Conservation (phyloP, 2,797 vertebrate species). For the Rhinatrema bivittatum region DNA sequence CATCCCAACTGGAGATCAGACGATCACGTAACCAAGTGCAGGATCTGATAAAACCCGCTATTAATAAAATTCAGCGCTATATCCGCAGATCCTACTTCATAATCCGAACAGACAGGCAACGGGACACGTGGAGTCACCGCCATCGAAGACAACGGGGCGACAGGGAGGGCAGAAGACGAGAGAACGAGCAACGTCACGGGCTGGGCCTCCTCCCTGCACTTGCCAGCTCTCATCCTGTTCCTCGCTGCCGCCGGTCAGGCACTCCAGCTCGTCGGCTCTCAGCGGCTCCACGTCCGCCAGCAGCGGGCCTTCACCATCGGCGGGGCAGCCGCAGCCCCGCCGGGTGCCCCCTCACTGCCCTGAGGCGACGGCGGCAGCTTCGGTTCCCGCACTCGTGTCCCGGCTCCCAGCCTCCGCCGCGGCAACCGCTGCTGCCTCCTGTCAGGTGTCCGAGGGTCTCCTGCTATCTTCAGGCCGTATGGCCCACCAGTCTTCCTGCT, state of each 20-base stretch:
- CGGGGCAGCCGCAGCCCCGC: slow-evolving; percentile 50
- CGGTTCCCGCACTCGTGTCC: slow-evolving; percentile 46
- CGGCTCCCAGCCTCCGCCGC: slow-evolving; percentile 24
- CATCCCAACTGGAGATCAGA: too few relatives aligned
- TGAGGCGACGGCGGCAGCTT: slow-evolving; percentile 38
- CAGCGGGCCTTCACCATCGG: slow-evolving; percentile 51
- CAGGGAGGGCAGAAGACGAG: too few relatives aligned
- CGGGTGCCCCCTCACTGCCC: slow-evolving; percentile 11
- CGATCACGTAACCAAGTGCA: too few relatives aligned
- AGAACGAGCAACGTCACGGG: too few relatives aligned
- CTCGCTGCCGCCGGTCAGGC: slow-evolving; percentile 61
- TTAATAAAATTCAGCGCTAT: too few relatives aligned
- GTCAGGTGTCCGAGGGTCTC: slow-evolving; percentile 15
- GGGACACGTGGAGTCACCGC: too few relatives aligned
- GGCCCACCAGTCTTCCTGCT: too few relatives aligned
- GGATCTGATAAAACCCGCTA: too few relatives aligned
- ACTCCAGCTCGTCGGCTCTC: slow-evolving; percentile 84
- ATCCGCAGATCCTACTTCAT: too few relatives aligned
- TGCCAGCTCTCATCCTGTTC: slow-evolving; percentile 92
- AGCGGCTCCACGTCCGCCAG: slow-evolving; percentile 84
- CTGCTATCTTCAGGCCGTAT: too few relatives aligned
- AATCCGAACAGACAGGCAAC: too few relatives aligned
- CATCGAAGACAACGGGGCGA: too few relatives aligned
- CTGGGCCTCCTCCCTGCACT: slow-evolving; percentile 41
- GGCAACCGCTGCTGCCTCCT: neutral